phyloP scores from a whole-genome alignment of 2,888 invertebrate species.

The Adineta ricciae region DNA sequence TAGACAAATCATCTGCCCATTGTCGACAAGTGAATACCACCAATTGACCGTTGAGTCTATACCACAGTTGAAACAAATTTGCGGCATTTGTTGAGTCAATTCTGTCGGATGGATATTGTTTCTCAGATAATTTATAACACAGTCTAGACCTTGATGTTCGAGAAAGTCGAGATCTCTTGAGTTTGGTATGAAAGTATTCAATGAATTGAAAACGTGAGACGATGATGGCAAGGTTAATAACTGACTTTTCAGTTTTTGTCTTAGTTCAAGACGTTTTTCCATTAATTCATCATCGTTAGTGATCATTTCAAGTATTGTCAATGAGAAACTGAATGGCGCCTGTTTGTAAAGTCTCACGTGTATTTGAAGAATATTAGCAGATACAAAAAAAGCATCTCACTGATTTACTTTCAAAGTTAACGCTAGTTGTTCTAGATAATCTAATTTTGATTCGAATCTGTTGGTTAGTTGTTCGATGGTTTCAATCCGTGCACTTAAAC shows the following conservation, averaged over 20 bases:
- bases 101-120: background rate
- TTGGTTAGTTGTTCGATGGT: background rate
- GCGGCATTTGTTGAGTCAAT: background rate
- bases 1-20: background rate
- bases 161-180: background rate
- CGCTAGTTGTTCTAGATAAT: background rate
- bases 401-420: background rate
- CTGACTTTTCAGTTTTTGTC: background rate
- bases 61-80: background rate
- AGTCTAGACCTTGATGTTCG: background rate
- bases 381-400: no score
- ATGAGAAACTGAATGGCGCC: background rate
- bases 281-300: background rate
- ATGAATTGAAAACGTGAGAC: background rate
- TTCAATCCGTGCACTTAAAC: conserved; percentile 14
- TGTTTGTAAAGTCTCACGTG: no score
- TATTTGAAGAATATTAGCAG: no score
- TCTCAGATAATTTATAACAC: background rate
- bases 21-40: background rate
- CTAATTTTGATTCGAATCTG: background rate
- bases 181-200: background rate
- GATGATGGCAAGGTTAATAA: background rate
- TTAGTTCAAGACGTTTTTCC: background rate
- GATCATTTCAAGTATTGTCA: background rate
- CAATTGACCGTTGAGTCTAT: background rate